Conservation (phyloP, 1,140 invertebrate genomes). For the Trigoniulus corallinus region DNA sequence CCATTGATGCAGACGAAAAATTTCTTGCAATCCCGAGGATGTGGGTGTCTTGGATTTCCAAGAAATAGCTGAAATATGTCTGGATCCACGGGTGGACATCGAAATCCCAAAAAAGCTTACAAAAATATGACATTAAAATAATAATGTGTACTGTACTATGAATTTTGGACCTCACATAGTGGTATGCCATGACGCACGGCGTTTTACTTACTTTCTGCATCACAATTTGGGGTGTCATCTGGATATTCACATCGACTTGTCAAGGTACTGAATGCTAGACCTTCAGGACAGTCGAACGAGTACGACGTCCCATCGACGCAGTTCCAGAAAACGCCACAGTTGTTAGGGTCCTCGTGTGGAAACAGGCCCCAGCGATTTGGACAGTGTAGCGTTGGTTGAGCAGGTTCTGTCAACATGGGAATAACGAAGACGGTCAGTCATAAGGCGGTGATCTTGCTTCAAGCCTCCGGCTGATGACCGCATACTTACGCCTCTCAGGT, state of each 20-base stretch:
- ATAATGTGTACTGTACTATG: not conserved
- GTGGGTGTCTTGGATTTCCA: slow-evolving; percentile 54
- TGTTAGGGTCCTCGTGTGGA: slow-evolving; percentile 56
- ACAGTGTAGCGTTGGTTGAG: slow-evolving; percentile 45
- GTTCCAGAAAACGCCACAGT: slow-evolving; percentile 74
- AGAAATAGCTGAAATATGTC: slow-evolving; percentile 20
- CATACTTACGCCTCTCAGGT: slow-evolving; percentile 57
- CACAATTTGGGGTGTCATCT: slow-evolving; percentile 55
- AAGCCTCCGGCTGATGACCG: too few species aligned
- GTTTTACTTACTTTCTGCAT: slow-evolving; percentile 21
- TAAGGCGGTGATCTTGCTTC: not conserved
- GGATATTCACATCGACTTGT: slow-evolving; percentile 76
- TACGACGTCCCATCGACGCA: slow-evolving; percentile 67
- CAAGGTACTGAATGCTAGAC: slow-evolving; percentile 73
- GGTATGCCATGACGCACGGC: not conserved
- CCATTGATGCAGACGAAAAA: slow-evolving; percentile 72
- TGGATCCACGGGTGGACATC: slow-evolving; percentile 48
- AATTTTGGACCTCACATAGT: too few species aligned
- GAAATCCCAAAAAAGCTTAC: slow-evolving; percentile 36
- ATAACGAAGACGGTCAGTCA: not conserved
- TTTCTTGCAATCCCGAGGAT: slow-evolving; percentile 64
- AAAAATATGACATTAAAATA: not conserved
- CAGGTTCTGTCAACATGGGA: slow-evolving; percentile 42
- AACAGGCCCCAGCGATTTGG: slow-evolving; percentile 74
- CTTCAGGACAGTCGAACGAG: slow-evolving; percentile 63